Evolutionary conservation across 2,797 vertebrate species (phyloP).

Genomic region (Borostomias antarcticus): DNA sequence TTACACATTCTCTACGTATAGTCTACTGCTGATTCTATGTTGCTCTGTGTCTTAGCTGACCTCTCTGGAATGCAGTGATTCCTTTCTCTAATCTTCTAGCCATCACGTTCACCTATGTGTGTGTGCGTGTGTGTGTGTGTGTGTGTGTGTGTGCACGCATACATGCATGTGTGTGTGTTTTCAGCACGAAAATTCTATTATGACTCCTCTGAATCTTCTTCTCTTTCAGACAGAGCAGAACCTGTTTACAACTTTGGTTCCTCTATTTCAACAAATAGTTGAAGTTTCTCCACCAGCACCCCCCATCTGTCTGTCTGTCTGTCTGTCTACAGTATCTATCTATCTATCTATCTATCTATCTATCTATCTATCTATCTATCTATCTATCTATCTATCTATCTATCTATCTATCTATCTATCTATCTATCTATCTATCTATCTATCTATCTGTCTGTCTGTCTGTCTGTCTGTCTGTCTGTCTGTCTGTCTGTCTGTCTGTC

Average conservation of each 20-base stretch:
- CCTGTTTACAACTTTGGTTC: not conserved
- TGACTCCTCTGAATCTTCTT: too few relatives aligned
- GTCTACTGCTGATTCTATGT: not conserved
- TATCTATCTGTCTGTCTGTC: slow-evolving; percentile 9
- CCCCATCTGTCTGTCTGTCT: too few relatives aligned
- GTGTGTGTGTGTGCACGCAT: not conserved
- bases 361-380: not conserved
- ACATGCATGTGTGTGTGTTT: not conserved
- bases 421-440: not conserved
- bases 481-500: slow-evolving; percentile 4
- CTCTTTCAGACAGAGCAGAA: not conserved
- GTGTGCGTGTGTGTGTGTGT: too few relatives aligned
- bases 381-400: not conserved
- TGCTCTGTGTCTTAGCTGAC: too few relatives aligned
- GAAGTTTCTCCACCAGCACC: too few relatives aligned
- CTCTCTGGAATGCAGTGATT: not conserved
- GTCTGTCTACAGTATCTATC: too few relatives aligned
- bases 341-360: not conserved
- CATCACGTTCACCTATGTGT: not conserved
- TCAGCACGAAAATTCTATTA: not conserved
- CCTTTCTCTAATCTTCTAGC: too few relatives aligned
- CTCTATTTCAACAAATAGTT: not conserved
- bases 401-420: not conserved
- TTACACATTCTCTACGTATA: not conserved
- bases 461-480: not conserved